Conservation (phyloP, 2,113 vertebrate species). For the Noturus placidus region DNA sequence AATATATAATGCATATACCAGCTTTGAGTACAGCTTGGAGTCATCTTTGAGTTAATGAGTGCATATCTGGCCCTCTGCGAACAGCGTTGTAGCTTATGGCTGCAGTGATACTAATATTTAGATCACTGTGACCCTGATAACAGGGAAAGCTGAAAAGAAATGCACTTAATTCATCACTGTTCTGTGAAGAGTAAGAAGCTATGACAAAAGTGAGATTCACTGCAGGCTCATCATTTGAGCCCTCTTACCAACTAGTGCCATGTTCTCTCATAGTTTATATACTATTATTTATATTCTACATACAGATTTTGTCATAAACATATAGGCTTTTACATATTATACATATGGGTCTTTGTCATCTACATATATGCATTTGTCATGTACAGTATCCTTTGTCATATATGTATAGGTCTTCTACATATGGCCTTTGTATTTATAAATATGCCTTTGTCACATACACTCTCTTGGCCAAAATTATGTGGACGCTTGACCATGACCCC, state of each 20-base stretch:
- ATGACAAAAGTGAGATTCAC: slow-evolving; percentile 70
- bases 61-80: slow-evolving; percentile 53
- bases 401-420: neutral
- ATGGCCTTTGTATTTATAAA: neutral
- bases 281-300: slow-evolving; percentile 30
- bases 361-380: neutral
- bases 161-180: slow-evolving; percentile 70
- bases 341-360: neutral
- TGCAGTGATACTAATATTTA: slow-evolving; percentile 44
- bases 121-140: slow-evolving; percentile 51
- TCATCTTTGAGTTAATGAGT: slow-evolving; percentile 51
- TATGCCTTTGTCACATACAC: neutral
- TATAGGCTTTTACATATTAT: neutral
- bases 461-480: neutral
- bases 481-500: neutral
- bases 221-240: slow-evolving; percentile 65
- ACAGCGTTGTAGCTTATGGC: slow-evolving; percentile 43
- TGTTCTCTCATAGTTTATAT: slow-evolving; percentile 42
- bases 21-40: slow-evolving; percentile 28
- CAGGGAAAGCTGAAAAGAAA: slow-evolving; percentile 60
- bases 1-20: slow-evolving; percentile 51
- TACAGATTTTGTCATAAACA: neutral
- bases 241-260: slow-evolving; percentile 49
- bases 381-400: neutral
- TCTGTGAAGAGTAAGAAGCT: slow-evolving; percentile 70